A percentile compares a stretch with the other conserved stretches of the same genome.
Evolutionary conservation across 2,113 vertebrate species (phyloP).

Genomic region (Zosterops hypoxanthus): DNA sequence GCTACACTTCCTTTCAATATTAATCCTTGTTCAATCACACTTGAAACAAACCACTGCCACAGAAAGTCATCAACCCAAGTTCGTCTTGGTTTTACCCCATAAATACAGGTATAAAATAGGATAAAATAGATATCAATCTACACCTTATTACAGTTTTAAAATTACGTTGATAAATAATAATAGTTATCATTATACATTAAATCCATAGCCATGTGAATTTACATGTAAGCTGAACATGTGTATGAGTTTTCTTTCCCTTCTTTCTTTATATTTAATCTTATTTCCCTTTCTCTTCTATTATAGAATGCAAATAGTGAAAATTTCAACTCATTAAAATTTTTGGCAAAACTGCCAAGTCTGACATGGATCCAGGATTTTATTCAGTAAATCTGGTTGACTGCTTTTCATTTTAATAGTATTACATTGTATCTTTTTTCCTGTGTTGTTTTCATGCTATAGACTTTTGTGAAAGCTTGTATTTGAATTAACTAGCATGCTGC

Average conservation of each 20-base stretch:
- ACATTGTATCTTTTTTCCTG: not conserved
- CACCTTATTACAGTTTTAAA: not conserved
- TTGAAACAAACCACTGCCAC: not conserved
- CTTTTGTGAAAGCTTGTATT: not conserved
- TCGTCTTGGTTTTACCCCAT: not conserved
- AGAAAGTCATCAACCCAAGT: not conserved
- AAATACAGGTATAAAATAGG: not conserved
- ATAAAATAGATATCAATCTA: not conserved
- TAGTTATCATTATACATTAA: not conserved
- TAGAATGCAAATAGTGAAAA: not conserved
- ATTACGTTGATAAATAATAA: not conserved
- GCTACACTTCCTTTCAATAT: not conserved
- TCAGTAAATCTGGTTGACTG: not conserved
- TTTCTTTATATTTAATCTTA: not conserved
- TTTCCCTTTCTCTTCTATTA: not conserved
- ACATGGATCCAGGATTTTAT: not conserved
- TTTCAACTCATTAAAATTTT: not conserved
- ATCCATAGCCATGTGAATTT: not conserved
- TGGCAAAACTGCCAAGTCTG: not conserved
- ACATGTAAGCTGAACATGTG: not conserved
- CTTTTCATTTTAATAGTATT: not conserved
- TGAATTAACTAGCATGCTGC: not conserved
- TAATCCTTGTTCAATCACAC: not conserved
- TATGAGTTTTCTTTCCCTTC: not conserved
- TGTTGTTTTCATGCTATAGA: not conserved